Evolutionary conservation across 1,140 invertebrate species (phyloP).

Genomic region (Calycopis cecrops): DNA sequence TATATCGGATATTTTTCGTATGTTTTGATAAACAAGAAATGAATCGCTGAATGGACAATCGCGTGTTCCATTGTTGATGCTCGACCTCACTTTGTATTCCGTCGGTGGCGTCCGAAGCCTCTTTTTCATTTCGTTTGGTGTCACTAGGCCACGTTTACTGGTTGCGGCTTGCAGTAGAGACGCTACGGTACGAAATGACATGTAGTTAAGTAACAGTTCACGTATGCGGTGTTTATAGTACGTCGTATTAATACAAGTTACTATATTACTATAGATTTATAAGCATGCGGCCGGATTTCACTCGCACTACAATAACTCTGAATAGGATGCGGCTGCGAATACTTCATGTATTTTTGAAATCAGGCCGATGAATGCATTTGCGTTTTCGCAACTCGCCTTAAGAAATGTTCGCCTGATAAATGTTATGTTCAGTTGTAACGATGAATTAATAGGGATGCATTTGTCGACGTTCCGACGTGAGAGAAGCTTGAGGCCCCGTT

Average conservation of each 20-base stretch:
- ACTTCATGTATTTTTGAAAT: constrained; percentile 39
- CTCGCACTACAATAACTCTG: background rate
- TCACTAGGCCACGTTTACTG: constrained; percentile 54
- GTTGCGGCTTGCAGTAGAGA: constrained; percentile 35
- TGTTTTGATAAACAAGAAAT: constrained; percentile 19
- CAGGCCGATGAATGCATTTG: constrained; percentile 27
- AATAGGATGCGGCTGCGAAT: constrained; percentile 23
- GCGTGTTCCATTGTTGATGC: constrained; percentile 9
- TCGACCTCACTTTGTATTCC: constrained; percentile 24
- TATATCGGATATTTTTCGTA: constrained; percentile 16
- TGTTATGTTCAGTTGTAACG: background rate
- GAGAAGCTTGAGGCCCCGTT: too few relatives aligned
- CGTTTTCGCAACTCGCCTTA: constrained; percentile 6
- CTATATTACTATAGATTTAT: background rate
- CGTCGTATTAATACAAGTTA: too few relatives aligned
- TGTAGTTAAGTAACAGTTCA: constrained; percentile 43
- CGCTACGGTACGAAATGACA: constrained; percentile 33
- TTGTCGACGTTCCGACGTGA: too few relatives aligned
- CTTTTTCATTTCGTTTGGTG: constrained; percentile 58
- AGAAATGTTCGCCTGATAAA: constrained; percentile 3
- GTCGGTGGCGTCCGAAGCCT: constrained; percentile 13
- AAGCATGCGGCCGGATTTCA: background rate
- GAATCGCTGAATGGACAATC: constrained; percentile 13
- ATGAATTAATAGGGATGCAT: too few relatives aligned
- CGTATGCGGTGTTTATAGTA: background rate